Percentiles rank a stretch among this genome's conserved stretches.
Conservation (phyloP, 1,140 invertebrate species). For the Drosophila bifasciata region DNA sequence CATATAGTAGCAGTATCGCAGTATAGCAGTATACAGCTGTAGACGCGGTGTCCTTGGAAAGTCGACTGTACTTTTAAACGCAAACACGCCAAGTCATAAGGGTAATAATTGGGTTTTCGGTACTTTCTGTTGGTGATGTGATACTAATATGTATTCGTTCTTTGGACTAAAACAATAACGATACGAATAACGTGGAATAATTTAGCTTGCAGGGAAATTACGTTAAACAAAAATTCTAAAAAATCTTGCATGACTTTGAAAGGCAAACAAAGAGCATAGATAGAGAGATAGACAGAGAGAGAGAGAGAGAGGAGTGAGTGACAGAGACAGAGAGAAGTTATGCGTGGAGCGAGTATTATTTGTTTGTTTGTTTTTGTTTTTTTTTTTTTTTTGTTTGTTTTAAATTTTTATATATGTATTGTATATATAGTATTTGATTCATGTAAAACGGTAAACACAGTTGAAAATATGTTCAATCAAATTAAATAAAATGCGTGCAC, state of each 20-base stretch:
- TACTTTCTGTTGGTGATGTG: no score
- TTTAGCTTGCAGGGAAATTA: constrained; percentile 23
- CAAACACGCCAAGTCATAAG: no score
- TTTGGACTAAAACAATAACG: no score
- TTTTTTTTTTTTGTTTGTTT: constrained; percentile 19
- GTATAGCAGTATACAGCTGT: no score
- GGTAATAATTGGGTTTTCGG: no score
- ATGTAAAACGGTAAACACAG: constrained; percentile 39
- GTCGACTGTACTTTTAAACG: no score
- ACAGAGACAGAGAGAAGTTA: constrained; percentile 25
- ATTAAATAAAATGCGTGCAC: constrained; percentile 80
- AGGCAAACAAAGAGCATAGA: constrained; percentile 33
- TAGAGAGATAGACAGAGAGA: no score
- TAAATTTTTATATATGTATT: background rate
- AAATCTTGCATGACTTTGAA: constrained; percentile 45
- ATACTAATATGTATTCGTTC: no score
- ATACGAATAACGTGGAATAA: constrained; percentile 1
- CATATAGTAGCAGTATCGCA: no score
- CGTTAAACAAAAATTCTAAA: constrained; percentile 20
- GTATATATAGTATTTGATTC: no score
- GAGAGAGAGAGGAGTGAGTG: no score
- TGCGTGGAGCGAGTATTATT: constrained; percentile 35
- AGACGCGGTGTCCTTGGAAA: no score
- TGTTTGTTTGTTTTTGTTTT: constrained; percentile 2
- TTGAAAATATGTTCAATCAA: constrained; percentile 46